These are phyloP conservation scores for Phrynosoma blainvillii DNA, from an alignment of 2,113 vertebrate species.

Conservation along the genomic window DNA sequence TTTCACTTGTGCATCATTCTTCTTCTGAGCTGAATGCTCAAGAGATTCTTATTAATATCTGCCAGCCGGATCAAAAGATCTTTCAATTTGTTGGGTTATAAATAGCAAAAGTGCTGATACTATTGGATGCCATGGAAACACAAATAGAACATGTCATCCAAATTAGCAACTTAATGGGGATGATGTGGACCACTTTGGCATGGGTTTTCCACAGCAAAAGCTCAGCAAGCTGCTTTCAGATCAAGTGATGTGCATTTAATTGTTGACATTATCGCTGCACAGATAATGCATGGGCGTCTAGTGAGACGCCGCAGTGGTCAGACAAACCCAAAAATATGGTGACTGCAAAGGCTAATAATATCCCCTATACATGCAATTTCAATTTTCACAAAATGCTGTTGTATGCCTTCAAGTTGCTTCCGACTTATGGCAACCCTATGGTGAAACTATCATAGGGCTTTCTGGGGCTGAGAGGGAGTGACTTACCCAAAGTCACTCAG, in stretches of 20 bases:
- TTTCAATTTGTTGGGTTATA: neutral
- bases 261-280: neutral
- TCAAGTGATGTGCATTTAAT: neutral
- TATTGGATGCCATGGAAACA: neutral
- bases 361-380: neutral
- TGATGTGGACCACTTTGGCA: neutral
- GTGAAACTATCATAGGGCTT: no score
- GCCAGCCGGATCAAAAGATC: neutral
- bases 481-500: no score
- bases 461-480: no score
- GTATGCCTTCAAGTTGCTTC: no score
- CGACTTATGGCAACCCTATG: no score
- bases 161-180: neutral
- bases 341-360: neutral
- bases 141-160: constrained; percentile 5
- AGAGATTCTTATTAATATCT: neutral
- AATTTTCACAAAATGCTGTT: no score
- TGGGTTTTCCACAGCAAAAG: neutral
- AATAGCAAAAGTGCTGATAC: neutral
- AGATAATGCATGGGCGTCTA: neutral
- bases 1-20: neutral
- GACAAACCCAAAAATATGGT: neutral
- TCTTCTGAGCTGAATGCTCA: neutral
- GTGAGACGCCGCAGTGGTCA: neutral
- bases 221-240: neutral